A percentile compares a stretch with the other conserved stretches of the same genome.
Conservation (phyloP, 2,888 invertebrate genomes). For the Eupithecia subumbrata region DNA sequence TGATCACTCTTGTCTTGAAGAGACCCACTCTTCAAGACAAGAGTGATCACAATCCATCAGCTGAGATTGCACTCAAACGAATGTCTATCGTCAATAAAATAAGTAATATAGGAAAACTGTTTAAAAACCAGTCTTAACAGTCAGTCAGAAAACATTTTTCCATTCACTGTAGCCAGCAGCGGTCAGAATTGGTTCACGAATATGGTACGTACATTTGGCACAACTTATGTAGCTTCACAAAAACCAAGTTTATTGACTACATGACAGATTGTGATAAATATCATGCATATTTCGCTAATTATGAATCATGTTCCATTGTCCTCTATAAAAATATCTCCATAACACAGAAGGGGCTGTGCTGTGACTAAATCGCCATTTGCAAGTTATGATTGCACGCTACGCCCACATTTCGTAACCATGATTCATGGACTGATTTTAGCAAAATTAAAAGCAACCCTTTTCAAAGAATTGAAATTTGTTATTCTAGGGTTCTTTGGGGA, state of each 20-base stretch:
- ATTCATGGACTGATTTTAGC: slow-evolving; percentile 48
- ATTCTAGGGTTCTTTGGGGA: slow-evolving; percentile 16
- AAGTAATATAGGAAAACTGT: too few species aligned
- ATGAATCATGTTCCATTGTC: slow-evolving; percentile 37
- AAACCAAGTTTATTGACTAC: background rate
- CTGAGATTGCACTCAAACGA: too few species aligned
- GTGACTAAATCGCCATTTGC: slow-evolving; percentile 51
- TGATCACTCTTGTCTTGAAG: too few species aligned
- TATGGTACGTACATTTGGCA: background rate
- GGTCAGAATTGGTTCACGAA: background rate
- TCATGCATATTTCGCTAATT: slow-evolving; percentile 14
- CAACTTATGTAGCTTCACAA: background rate
- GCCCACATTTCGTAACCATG: slow-evolving; percentile 33
- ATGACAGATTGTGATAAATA: background rate
- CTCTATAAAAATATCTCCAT: slow-evolving; percentile 54
- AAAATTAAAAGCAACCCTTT: slow-evolving; percentile 35
- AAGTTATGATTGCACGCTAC: slow-evolving; percentile 44
- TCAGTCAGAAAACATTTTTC: too few species aligned
- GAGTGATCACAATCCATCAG: too few species aligned
- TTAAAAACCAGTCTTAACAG: too few species aligned
- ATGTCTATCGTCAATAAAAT: too few species aligned
- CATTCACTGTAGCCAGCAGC: too few species aligned
- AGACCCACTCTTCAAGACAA: too few species aligned
- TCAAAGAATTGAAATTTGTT: slow-evolving; percentile 30
- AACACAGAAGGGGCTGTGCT: slow-evolving; percentile 43